Evolutionary conservation across 2,113 vertebrate genomes (phyloP).

Genomic region (Bos indicus): DNA sequence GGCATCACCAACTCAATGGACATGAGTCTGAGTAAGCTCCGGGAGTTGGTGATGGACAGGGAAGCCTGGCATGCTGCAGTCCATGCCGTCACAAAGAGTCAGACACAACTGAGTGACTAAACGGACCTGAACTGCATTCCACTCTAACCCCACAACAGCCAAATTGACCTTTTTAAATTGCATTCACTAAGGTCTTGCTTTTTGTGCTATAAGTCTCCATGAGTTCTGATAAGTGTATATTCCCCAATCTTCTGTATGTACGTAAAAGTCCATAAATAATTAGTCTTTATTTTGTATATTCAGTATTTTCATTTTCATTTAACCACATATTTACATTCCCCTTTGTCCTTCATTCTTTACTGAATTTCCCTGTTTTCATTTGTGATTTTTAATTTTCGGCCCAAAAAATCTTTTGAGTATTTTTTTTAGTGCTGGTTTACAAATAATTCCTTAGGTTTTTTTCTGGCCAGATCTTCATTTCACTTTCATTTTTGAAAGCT

Average conservation of each 20-base stretch:
- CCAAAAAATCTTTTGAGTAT: neutral
- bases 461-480: neutral
- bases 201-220: neutral
- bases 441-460: neutral
- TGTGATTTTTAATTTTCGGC: neutral
- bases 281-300: neutral
- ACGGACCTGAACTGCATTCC: neutral
- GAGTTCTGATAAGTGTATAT: neutral
- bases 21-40: neutral
- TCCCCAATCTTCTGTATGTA: neutral
- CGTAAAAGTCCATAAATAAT: neutral
- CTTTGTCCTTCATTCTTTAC: neutral
- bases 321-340: neutral
- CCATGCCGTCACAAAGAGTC: neutral
- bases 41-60: neutral
- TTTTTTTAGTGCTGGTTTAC: neutral
- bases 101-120: neutral
- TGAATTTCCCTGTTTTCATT: neutral
- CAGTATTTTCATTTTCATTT: neutral
- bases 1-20: neutral
- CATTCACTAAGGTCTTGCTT: neutral
- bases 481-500: neutral
- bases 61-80: neutral
- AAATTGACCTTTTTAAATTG: neutral
- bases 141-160: neutral